Percentiles rank a stretch among this genome's conserved stretches.
phyloP scores from a whole-genome alignment of 2,888 invertebrate species.

The Agrotis clavis region DNA sequence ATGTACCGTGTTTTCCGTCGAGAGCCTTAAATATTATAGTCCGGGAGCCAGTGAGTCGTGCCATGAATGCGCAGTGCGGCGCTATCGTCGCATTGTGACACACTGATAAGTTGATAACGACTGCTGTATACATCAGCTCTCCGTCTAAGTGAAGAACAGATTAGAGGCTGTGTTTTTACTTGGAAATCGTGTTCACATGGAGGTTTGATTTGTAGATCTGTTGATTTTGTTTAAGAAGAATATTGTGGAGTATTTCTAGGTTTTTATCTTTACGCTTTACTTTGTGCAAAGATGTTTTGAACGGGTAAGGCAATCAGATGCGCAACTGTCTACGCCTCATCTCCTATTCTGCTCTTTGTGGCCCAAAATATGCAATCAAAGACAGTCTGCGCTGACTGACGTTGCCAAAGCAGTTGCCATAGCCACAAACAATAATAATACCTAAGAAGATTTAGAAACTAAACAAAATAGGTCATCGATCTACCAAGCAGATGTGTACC shows the following conservation, averaged over 20 bases:
- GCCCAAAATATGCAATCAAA: no score
- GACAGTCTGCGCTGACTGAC: no score
- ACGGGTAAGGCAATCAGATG: no score
- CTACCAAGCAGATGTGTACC: no score
- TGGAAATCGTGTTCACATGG: background rate
- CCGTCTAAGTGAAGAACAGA: constrained; percentile 32
- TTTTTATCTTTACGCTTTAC: no score
- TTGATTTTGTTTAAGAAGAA: background rate
- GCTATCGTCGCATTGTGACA: constrained; percentile 62
- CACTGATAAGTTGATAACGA: constrained; percentile 65
- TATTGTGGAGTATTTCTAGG: background rate
- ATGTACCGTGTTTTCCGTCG: constrained; percentile 43
- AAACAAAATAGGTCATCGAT: no score
- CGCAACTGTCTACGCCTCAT: no score
- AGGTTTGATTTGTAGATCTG: constrained; percentile 1
- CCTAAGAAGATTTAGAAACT: no score
- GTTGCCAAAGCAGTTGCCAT: no score
- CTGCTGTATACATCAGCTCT: constrained; percentile 21
- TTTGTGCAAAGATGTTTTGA: no score
- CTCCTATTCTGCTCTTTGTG: no score
- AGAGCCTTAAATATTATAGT: constrained; percentile 64
- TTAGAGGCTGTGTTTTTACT: constrained; percentile 23
- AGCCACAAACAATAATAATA: no score
- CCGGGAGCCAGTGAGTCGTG: constrained; percentile 40
- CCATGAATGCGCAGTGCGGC: constrained; percentile 64